A percentile compares a stretch with the other conserved stretches of the same genome.
These are phyloP conservation scores for Theristicus caerulescens DNA, from an alignment of 2,113 vertebrate species.

Conservation along the genomic window DNA sequence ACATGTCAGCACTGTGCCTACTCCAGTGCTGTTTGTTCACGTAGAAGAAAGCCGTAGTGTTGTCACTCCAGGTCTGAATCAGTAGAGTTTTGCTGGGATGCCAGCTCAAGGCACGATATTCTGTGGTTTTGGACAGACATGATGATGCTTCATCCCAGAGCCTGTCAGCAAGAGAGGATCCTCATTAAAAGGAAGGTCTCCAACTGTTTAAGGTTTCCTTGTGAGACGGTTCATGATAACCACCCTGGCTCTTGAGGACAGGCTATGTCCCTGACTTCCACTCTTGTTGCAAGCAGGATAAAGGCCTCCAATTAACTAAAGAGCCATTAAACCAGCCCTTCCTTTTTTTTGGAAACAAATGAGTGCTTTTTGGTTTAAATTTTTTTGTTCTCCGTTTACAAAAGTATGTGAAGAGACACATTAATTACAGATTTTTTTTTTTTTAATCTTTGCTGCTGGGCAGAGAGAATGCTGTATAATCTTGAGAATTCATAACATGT, in stretches of 20 bases:
- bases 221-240: neutral
- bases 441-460: neutral
- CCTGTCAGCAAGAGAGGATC: neutral
- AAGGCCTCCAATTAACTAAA: neutral
- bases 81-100: neutral
- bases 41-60: neutral
- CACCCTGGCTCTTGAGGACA: neutral
- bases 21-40: neutral
- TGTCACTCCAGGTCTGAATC: neutral
- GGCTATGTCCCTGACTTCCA: neutral
- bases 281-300: neutral
- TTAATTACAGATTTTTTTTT: neutral
- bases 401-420: neutral
- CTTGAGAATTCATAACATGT: neutral
- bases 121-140: neutral
- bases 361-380: neutral
- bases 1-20: neutral
- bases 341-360: neutral
- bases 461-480: neutral
- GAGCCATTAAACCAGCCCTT: neutral
- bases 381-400: neutral
- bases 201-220: neutral
- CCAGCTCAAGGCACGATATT: neutral
- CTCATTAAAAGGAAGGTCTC: neutral
- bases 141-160: neutral